phyloP scores from a whole-genome alignment of 1,140 invertebrate genomes.

The Tribolium castaneum region DNA sequence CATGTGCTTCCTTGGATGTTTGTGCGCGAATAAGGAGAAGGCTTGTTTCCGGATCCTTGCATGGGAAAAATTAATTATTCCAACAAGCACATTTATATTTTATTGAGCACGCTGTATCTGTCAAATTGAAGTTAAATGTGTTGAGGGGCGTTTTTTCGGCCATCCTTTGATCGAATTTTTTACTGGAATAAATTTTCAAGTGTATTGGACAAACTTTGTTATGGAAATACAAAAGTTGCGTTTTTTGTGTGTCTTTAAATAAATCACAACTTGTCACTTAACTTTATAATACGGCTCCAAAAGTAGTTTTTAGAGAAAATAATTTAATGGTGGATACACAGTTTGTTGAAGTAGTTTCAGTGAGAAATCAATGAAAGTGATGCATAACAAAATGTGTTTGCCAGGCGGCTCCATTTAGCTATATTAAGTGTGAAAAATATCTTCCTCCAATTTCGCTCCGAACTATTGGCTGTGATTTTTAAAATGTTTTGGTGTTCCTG shows the following conservation, averaged over 20 bases:
- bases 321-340: too few species aligned
- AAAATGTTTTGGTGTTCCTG: neutral
- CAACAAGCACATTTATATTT: neutral
- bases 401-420: neutral
- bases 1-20: constrained; percentile 23
- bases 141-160: neutral
- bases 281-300: neutral
- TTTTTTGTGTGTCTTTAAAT: constrained; percentile 10
- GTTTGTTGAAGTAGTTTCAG: too few species aligned
- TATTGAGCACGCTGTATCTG: neutral
- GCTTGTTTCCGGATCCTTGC: constrained; percentile 1
- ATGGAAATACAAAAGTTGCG: constrained; percentile 34
- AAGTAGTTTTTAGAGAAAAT: too few species aligned
- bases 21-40: neutral
- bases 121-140: neutral
- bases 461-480: neutral
- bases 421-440: neutral
- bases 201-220: constrained; percentile 20
- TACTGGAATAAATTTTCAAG: neutral
- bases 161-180: neutral
- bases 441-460: neutral
- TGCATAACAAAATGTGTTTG: neutral
- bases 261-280: constrained; percentile 20
- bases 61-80: constrained; percentile 31
- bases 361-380: neutral